Base-by-base conservation (phyloP, 1,140 invertebrate genomes). In the Micrasema minimum region DNA sequence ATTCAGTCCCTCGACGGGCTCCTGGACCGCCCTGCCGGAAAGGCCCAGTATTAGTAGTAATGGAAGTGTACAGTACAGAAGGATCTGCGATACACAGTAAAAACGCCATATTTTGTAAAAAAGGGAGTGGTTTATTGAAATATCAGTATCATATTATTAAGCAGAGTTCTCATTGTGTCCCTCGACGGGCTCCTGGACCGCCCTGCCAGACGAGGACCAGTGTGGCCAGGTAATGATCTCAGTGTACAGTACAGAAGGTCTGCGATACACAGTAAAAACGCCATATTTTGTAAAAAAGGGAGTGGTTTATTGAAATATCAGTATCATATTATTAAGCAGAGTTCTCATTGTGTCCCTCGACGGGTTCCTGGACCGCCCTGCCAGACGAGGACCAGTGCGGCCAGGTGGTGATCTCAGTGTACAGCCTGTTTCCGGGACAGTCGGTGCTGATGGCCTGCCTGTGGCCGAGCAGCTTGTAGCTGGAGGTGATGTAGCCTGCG, bases 401-500 rank as follows among this genome's bases (percentile, higher is more conserved):
- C 91, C 91, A 93, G 0, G 77, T 86, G 26, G 85, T 79, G 22
- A 93, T 89, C 66, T 89, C 87, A 0, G 85, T 72, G 67, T 86
- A 92, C 0, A 93, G 78, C 0, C 82, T 77, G 1, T 88, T 80
- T 0, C 92, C 92, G 0, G 92, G 92, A 77, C 91, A 92, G 64
- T 89, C 85, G 0, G 92, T 93, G 0, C 83, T 80, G 10, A 87
- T 78, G 0, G 90, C 86, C 81, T 93, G 91, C 43, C 89, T 80
- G 72, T 93, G 91, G 0, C 89, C 91, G 7, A 91, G 72, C 9
- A 93, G 78, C 45, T 86, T 89, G 75, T 92, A 93, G 72, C 89
- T 78, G 0, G 79, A 61, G 37, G 80, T 78, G 18, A 93, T 89
- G 75, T 87, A 86, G 1, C 88, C 4, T 80, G 73, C 9, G 85